These are phyloP conservation scores for Patella depressa DNA, from an alignment of 2,888 invertebrate genomes.

Conservation along the genomic window DNA sequence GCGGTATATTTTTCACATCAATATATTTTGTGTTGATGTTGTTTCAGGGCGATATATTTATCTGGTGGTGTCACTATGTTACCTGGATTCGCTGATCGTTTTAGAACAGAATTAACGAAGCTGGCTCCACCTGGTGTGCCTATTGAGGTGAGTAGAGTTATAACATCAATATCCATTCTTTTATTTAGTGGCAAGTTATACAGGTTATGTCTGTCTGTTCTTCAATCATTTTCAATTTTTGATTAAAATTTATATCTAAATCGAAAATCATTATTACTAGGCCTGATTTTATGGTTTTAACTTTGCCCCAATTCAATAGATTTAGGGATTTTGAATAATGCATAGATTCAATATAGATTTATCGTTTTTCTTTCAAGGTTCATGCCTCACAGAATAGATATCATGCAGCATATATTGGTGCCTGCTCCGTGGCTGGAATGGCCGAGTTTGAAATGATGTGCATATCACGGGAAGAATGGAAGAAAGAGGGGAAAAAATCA, in stretches of 20 bases:
- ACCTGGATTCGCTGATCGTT: conserved; percentile 75
- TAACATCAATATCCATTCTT: no score
- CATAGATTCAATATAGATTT: no score
- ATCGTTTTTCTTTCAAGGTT: conserved; percentile 68
- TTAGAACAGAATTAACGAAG: conserved; percentile 74
- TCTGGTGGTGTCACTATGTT: conserved; percentile 75
- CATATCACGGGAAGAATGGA: conserved; percentile 67
- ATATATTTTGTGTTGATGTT: no score
- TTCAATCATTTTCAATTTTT: no score
- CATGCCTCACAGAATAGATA: conserved; percentile 75
- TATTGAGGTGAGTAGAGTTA: conserved; percentile 70
- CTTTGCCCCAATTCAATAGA: no score
- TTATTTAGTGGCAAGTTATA: no score
- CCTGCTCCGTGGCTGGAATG: conserved; percentile 73
- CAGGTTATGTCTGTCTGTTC: no score
- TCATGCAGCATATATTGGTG: conserved; percentile 76
- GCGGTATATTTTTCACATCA: no score
- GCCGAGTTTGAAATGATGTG: conserved; percentile 70
- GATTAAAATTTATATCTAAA: not conserved
- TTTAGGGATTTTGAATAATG: no score
- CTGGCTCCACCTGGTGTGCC: conserved; percentile 74
- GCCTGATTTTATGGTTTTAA: not conserved
- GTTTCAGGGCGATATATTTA: conserved; percentile 74
- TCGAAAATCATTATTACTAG: not conserved
- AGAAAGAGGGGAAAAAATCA: conserved; percentile 50